Evolutionary conservation across 2,797 vertebrate genomes (phyloP).

Genomic region (Sebastes vulpes): DNA sequence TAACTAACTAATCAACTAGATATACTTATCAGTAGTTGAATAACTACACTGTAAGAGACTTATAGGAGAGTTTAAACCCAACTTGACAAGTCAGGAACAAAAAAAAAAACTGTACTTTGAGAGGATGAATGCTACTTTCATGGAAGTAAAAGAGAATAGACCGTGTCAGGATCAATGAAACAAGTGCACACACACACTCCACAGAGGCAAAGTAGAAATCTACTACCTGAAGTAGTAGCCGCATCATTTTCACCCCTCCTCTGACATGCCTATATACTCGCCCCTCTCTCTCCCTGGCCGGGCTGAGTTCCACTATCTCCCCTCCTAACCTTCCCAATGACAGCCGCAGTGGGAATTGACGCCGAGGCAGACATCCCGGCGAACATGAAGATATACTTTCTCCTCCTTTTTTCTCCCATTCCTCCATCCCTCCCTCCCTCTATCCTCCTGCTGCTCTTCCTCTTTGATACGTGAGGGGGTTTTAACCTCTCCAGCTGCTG

Average conservation of each 20-base stretch:
- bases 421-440: conserved; percentile 68
- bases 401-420: conserved; percentile 74
- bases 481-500: conserved; percentile 90
- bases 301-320: conserved; percentile 69
- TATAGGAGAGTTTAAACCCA: not conserved
- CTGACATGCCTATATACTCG: conserved; percentile 44
- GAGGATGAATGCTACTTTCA: conserved; percentile 17
- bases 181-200: conserved; percentile 11
- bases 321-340: conserved; percentile 87
- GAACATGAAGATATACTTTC: conserved; percentile 88
- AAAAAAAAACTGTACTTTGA: not conserved
- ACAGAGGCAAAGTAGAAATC: conserved; percentile 34
- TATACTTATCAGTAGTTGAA: not conserved
- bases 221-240: conserved; percentile 54
- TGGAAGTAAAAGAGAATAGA: conserved; percentile 25
- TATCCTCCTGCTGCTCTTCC: conserved; percentile 78
- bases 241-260: conserved; percentile 52
- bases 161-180: conserved; percentile 42
- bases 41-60: not conserved
- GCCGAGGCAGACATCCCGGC: conserved; percentile 83
- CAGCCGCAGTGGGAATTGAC: conserved; percentile 87
- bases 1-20: not conserved
- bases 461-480: conserved; percentile 88
- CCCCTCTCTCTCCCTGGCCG: conserved; percentile 41
- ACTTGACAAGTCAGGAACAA: not conserved